Evolutionary conservation across 2,113 vertebrate species (phyloP), one percentile per base, ranked within the genome.

Genomic region (Glaucidium brasilianum): DNA sequence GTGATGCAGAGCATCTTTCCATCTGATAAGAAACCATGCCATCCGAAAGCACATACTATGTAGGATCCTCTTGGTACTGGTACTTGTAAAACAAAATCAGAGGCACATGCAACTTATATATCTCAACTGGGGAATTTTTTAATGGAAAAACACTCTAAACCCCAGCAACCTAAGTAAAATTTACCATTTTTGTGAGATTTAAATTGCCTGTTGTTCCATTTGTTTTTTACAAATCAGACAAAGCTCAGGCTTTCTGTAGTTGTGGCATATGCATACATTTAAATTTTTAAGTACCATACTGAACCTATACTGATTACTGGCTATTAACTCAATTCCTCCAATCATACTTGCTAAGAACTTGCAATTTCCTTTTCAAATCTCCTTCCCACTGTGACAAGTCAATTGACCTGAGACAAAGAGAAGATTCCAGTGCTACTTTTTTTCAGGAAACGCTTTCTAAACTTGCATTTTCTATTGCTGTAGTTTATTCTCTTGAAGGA

Each of bases 281-380:
- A 66, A 52, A 94, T 91, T 93, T 84, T 90, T 85, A 97, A 96
- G 62, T 94, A 91, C 59, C 84, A 68, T 92, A 63, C 83, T 7
- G 23, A 94, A 55, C 83, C 89, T 78, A 9, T 85, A 60, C 85
- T 91, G 96, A 94, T 96, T 95, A 79, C 75, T 82, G 88, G 74
- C 92, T 97, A 93, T 87, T 93, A 93, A 74, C 84, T 88, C 79
- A 90, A 45, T 95, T 92, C 89, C 50, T 84, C 76, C 80, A 86
- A 69, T 95, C 94, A 90, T 95, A 73, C 90, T 92, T 95, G 72
- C 95, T 92, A 95, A 96, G 85, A 82, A 85, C 80, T 93, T 96
- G 94, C 97, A 83, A 89, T 97, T 97, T 97, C 94, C 92, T 23
- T 95, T 95, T 95, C 94, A 91, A 81, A 82, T 97, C 71, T 82